Percentiles rank a stretch among this genome's conserved stretches.
phyloP scores from a whole-genome alignment of 2,797 vertebrate genomes.

The Cyprinodon diabolis region DNA sequence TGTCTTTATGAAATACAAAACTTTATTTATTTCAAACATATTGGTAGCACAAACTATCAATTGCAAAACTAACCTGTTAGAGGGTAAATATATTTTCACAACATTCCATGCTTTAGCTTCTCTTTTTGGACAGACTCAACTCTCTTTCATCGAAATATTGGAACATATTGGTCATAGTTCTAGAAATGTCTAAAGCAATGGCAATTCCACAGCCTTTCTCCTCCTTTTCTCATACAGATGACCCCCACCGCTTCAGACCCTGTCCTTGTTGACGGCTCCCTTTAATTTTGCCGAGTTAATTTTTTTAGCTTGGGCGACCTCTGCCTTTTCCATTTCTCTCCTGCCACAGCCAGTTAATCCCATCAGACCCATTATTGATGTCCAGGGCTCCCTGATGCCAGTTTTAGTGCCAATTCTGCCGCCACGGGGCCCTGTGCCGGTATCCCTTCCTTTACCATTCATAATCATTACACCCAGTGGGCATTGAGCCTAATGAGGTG shows the following conservation, averaged over 20 bases:
- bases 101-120: not conserved
- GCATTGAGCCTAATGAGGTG: constrained; percentile 71
- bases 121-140: constrained; percentile 19
- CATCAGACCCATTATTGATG: constrained; percentile 76
- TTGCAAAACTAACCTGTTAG: too few species aligned
- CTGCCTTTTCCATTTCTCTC: constrained; percentile 58
- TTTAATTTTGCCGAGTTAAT: constrained; percentile 69
- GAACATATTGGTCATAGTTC: constrained; percentile 29
- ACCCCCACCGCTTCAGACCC: constrained; percentile 33
- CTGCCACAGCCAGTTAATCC: constrained; percentile 73
- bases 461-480: constrained; percentile 61
- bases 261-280: constrained; percentile 50
- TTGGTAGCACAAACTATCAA: too few species aligned
- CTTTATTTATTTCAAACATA: too few species aligned
- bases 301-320: constrained; percentile 61
- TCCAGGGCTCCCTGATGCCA: constrained; percentile 70
- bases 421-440: constrained; percentile 58
- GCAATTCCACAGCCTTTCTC: constrained; percentile 8
- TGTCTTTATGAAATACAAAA: too few species aligned
- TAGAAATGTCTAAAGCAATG: not conserved
- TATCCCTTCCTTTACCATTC: constrained; percentile 54
- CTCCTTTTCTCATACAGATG: constrained; percentile 30
- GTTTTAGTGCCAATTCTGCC: constrained; percentile 66
- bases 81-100: too few species aligned
- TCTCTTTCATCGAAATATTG: constrained; percentile 12